Conservation (phyloP, 2,797 vertebrate genomes). For the Emys orbicularis region DNA sequence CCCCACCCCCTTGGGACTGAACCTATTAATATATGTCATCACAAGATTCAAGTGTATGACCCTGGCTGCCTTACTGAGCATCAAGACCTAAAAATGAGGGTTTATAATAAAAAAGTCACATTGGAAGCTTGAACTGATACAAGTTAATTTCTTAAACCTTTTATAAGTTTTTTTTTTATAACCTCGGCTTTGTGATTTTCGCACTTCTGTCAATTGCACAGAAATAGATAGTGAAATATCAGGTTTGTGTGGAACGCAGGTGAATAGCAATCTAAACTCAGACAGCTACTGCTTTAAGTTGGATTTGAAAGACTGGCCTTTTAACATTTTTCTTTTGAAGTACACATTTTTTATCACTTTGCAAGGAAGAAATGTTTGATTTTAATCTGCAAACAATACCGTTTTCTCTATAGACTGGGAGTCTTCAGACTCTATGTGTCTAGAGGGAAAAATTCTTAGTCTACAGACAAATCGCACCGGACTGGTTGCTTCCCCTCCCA, state of each 20-base stretch:
- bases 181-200: slow-evolving; percentile 14
- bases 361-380: neutral
- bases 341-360: neutral
- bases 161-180: neutral
- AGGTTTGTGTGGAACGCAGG: neutral
- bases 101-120: neutral
- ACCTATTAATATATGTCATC: slow-evolving; percentile 37
- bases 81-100: neutral
- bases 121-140: neutral
- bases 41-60: slow-evolving; percentile 41
- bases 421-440: neutral
- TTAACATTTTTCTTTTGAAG: neutral
- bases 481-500: neutral
- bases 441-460: neutral
- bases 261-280: neutral
- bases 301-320: neutral
- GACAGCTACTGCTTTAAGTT: neutral
- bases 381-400: neutral
- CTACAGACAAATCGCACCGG: neutral
- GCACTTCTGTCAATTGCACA: neutral
- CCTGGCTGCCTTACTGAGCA: neutral
- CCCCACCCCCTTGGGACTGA: neutral
- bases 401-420: neutral
- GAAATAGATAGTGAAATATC: slow-evolving; percentile 15
- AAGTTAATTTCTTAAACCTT: neutral